These are phyloP conservation scores for Aleadryas rufinucha DNA, from an alignment of 2,113 vertebrate genomes.

Conservation along the genomic window DNA sequence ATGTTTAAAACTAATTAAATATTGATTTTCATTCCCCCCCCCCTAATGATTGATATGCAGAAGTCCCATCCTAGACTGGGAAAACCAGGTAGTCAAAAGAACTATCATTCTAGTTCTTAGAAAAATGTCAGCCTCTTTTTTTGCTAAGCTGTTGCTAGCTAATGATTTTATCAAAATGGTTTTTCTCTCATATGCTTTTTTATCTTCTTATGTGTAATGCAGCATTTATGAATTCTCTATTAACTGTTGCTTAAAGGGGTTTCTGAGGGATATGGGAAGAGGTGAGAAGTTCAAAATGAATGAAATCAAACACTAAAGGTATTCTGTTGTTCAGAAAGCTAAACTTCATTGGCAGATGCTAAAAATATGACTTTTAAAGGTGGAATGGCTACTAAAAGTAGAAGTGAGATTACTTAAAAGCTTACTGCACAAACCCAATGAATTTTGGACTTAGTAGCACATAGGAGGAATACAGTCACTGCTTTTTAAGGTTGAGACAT, in stretches of 20 bases:
- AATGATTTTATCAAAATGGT: not conserved
- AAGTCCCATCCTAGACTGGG: not conserved
- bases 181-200: not conserved
- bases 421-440: not conserved
- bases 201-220: not conserved
- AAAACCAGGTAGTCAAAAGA: not conserved
- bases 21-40: not conserved
- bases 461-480: not conserved
- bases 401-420: not conserved
- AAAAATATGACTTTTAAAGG: not conserved
- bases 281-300: not conserved
- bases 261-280: not conserved
- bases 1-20: not conserved
- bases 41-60: rapidly evolving
- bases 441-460: not conserved
- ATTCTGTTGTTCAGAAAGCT: not conserved
- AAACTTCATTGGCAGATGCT: not conserved
- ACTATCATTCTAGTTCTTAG: not conserved
- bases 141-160: not conserved
- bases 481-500: not conserved
- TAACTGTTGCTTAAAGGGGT: not conserved
- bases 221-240: not conserved
- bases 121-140: not conserved
- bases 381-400: not conserved
- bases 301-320: not conserved